Percentiles rank a stretch among this genome's conserved stretches.
Evolutionary conservation across 1,140 invertebrate genomes (phyloP).

Genomic region (Epicauta chinensis): DNA sequence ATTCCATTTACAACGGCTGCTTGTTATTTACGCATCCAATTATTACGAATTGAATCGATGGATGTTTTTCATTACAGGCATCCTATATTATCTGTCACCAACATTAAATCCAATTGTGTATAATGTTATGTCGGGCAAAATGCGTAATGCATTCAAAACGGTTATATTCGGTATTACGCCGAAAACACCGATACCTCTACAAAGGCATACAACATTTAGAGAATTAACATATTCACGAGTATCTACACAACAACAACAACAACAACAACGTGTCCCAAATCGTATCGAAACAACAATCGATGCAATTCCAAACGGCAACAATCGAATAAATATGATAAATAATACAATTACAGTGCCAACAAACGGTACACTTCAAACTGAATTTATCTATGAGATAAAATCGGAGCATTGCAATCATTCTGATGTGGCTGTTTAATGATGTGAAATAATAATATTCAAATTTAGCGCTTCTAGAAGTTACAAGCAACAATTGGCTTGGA

Average conservation of each 20-base stretch:
- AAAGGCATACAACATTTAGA: slow-evolving; percentile 4
- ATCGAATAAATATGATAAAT: slow-evolving; percentile 4
- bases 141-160: slow-evolving; percentile 71
- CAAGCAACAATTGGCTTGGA: too few relatives aligned
- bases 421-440: too few relatives aligned
- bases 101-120: slow-evolving; percentile 90
- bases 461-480: too few relatives aligned
- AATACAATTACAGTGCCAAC: background rate
- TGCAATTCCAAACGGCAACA: slow-evolving; percentile 5
- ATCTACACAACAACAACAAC: slow-evolving; percentile 4
- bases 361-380: too few relatives aligned
- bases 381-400: too few relatives aligned
- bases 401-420: too few relatives aligned
- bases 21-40: slow-evolving; percentile 59
- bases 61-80: slow-evolving; percentile 72
- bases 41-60: slow-evolving; percentile 64
- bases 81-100: slow-evolving; percentile 81
- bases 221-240: slow-evolving; percentile 1
- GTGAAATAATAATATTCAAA: too few relatives aligned
- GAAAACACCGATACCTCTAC: slow-evolving; percentile 6
- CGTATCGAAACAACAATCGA: slow-evolving; percentile 10
- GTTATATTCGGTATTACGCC: slow-evolving; percentile 22
- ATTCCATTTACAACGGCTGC: slow-evolving; percentile 85
- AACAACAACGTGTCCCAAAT: slow-evolving; percentile 3
- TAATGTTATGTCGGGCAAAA: slow-evolving; percentile 84